These are phyloP conservation scores for Oreochromis spilurus DNA, from an alignment of 2,113 vertebrate genomes.

Conservation along the genomic window DNA sequence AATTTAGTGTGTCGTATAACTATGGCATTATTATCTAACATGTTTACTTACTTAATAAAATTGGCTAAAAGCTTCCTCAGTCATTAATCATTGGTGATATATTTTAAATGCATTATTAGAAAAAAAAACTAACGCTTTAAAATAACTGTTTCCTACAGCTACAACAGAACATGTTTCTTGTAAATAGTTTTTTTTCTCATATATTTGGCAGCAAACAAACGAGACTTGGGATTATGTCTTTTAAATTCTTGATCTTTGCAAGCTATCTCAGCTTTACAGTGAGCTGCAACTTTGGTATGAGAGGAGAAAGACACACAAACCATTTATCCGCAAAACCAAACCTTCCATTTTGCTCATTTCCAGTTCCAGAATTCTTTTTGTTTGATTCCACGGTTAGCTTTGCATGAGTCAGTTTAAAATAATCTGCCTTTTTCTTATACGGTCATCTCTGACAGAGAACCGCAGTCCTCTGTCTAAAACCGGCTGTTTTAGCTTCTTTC, in stretches of 20 bases:
- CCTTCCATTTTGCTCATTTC: background rate
- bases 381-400: background rate
- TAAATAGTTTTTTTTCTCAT: background rate
- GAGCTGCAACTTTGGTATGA: background rate
- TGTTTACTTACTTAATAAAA: background rate
- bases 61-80: background rate
- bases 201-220: background rate
- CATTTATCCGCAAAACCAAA: background rate
- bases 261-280: background rate
- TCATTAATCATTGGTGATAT: background rate
- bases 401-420: background rate
- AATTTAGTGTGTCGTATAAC: background rate
- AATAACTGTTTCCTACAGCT: background rate
- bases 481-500: background rate
- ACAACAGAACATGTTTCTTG: background rate
- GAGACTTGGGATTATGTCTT: background rate
- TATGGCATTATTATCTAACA: background rate
- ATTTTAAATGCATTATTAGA: too few relatives aligned
- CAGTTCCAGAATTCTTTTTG: background rate
- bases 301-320: background rate
- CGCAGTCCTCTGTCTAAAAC: background rate
- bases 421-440: background rate
- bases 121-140: background rate
- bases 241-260: background rate
- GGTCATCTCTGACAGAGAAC: background rate